phyloP scores from a whole-genome alignment of 2,797 vertebrate species.

The Eutrigla gurnardus region DNA sequence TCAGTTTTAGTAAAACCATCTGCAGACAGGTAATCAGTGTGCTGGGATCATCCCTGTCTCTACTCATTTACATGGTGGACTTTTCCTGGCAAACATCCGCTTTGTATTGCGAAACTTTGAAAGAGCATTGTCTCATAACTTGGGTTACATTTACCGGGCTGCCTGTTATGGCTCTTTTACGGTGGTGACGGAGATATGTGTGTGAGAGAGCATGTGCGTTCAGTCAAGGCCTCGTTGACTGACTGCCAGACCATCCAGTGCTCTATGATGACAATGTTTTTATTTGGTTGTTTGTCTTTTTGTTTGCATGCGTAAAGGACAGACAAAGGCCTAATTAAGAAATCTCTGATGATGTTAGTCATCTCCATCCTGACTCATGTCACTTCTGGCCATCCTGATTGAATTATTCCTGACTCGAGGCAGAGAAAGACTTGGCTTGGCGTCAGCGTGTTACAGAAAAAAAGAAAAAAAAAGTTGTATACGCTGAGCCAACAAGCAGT shows the following conservation, averaged over 20 bases:
- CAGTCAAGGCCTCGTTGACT: constrained; percentile 43
- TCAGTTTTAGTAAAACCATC: constrained; percentile 27
- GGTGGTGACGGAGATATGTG: constrained; percentile 13
- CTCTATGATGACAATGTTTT: constrained; percentile 31
- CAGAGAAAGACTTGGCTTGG: constrained; percentile 67
- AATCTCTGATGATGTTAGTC: constrained; percentile 51
- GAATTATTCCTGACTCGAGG: constrained; percentile 63
- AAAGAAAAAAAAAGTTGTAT: constrained; percentile 42
- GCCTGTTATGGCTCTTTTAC: constrained; percentile 31
- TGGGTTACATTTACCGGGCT: constrained; percentile 27
- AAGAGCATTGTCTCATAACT: constrained; percentile 47
- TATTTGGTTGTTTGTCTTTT: constrained; percentile 59
- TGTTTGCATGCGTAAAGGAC: constrained; percentile 38
- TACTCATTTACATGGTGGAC: constrained; percentile 38
- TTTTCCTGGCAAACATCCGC: constrained; percentile 39
- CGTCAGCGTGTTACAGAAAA: constrained; percentile 58
- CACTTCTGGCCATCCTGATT: constrained; percentile 58
- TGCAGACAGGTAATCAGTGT: constrained; percentile 41
- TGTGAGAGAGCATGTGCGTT: constrained; percentile 55
- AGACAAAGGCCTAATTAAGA: constrained; percentile 44
- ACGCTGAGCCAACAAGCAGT: constrained; percentile 56
- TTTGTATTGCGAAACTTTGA: constrained; percentile 35
- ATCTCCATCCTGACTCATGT: constrained; percentile 53
- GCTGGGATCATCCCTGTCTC: constrained; percentile 25
- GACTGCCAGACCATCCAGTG: constrained; percentile 20